Evolutionary conservation across 2,888 invertebrate genomes (phyloP).

Genomic region (Ectobius pallidus): DNA sequence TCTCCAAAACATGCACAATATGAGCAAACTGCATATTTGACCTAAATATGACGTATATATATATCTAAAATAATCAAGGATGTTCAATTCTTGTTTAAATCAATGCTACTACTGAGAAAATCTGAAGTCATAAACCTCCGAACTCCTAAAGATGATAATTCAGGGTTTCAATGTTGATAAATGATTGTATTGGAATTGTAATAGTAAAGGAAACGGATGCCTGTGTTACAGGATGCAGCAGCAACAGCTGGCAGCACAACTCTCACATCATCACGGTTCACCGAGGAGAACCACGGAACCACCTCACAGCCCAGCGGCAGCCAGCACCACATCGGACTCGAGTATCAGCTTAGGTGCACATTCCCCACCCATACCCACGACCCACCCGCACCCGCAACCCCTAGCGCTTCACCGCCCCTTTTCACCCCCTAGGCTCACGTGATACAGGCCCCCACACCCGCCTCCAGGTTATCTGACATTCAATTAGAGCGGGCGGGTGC

Average conservation of each 20-base stretch:
- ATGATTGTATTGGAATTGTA: too few relatives aligned
- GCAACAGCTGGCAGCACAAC: conserved; percentile 50
- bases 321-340: conserved; percentile 48
- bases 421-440: conserved; percentile 47
- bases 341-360: conserved; percentile 45
- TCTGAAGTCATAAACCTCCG: too few relatives aligned
- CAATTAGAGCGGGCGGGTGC: not conserved
- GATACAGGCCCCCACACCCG: conserved; percentile 48
- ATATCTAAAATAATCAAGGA: too few relatives aligned
- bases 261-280: conserved; percentile 43
- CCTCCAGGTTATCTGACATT: conserved; percentile 42
- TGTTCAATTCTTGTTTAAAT: too few relatives aligned
- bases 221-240: conserved; percentile 50
- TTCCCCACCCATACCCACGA: conserved; percentile 45
- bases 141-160: too few relatives aligned
- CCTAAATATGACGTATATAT: too few relatives aligned
- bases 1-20: too few relatives aligned
- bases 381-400: conserved; percentile 47
- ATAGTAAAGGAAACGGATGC: too few relatives aligned
- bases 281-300: conserved; percentile 43
- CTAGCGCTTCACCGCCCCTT: conserved; percentile 48
- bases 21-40: too few relatives aligned
- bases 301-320: conserved; percentile 47
- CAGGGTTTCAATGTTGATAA: too few relatives aligned
- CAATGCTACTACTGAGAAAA: too few relatives aligned